Evolutionary conservation across 2,888 invertebrate species (phyloP), one percentile per base, ranked within the genome.

Genomic region (Clostera curtula): DNA sequence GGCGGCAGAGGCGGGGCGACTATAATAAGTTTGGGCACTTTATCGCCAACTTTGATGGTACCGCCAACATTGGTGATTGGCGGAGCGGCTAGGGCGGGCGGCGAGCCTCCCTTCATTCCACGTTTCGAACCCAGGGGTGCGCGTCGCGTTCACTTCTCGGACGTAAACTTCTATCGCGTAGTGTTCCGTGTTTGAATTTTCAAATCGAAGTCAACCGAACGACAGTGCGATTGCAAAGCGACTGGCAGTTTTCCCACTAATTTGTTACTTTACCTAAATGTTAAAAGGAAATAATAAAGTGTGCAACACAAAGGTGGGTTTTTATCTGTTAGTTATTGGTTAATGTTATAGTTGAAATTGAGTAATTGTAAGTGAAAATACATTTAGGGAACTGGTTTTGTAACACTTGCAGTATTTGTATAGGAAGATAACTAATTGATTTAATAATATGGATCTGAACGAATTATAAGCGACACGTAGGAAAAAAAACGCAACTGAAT

Each of bases 91-190:
- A 29, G 24, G n/a, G 20, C 7, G 23, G 29, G 32, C 29, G 28
- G n/a, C n/a, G 12, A 43, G 31, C 43, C 48, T 49, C 43, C 49
- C 49, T 43, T 52, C 64, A 72, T 40, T 69, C 56, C 31, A 47
- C 37, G 49, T 49, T 44, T 29, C 37, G 29, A 54, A 42, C 46
- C 53, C 56, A 56, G 48, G 61, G 57, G 57, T 49, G 65, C 51
- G 54, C 44, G 67, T 57, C 65, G 69, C 54, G 58, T 54, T 44
- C 38, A 31, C 43, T 38, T 29, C 19, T 19, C 15, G 34, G 23
- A 15, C 15, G 16, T 33, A 61, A 61, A 50, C 60, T 62, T 49
- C 34, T 29, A 33, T 29, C 59, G 61, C 46, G 48, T 34, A 21
- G 28, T 31, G 28, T 24, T 12, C n/a, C 14, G 48, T 32, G 45